Base-by-base conservation (phyloP, 64 coral and sea anemone genomes). In the Montipora capricornis region DNA sequence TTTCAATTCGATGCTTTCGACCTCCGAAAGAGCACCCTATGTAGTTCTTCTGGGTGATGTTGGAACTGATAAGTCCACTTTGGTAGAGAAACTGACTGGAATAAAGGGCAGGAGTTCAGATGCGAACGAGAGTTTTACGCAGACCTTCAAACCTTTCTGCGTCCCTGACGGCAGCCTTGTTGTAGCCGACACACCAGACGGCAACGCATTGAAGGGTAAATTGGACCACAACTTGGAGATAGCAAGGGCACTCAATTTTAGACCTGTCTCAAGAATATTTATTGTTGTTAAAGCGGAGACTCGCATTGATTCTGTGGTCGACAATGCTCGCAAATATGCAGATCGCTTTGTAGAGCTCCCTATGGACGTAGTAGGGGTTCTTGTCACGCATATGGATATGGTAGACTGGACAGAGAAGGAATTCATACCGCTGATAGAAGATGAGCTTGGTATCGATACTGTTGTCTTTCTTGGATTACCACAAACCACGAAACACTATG, bases 321-420 rank as follows among this genome's bases (percentile, higher is more conserved):
- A 88, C 50, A 88, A 88, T 76, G 87, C 37, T 76, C 87, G 87
- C 71, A 88, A 88, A 19, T 88, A 88, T 76, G 87, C 87, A 26
- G 87, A 88, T 88, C 19, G 71, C 75, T 88, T 88, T 24, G 69
- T 88, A 8, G 87, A 88, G 22, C 71, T 88, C 24, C 69, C 69
- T 3, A 88, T 88, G 71, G 87, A 76, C 50, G 47, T 88, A 44
- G 71, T 88, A 5, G 87, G 29, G 15, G 87, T 88, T 88, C 87
- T 88, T 19, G 87, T 88, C 47, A 88, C 87, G 19, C 87, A 88
- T 24, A 88, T 88, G 87, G 87, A 88, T 57, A 57, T 58, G 71
- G 87, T 88, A 5, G 71, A 75, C 87, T 88, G 87, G 87, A 76
- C 4, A 10, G 87, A 76, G 87, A 9, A 88, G 53, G 87, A 88